These are phyloP conservation scores for Mastigias papua DNA, from an alignment of 30 jellyfish, hydroid and myxozoan species.

Conservation along the genomic window DNA sequence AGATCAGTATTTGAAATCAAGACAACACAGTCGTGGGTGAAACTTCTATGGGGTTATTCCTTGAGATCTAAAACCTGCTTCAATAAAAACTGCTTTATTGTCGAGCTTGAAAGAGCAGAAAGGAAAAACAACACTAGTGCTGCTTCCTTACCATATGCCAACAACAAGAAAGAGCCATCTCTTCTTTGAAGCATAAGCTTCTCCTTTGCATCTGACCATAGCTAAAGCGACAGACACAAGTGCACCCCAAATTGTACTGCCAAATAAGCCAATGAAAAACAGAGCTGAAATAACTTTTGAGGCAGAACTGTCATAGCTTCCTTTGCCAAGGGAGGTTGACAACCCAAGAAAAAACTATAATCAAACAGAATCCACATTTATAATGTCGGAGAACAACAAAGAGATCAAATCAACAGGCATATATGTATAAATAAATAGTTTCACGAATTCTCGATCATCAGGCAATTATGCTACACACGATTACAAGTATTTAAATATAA, in stretches of 20 bases:
- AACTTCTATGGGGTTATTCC: no score
- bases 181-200: conserved; percentile 13
- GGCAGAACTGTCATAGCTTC: background rate
- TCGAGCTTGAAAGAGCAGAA: background rate
- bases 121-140: background rate
- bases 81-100: background rate
- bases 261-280: conserved; percentile 60
- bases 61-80: no score
- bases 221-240: conserved; percentile 45
- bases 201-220: conserved; percentile 70
- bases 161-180: background rate
- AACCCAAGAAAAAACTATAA: conserved; percentile 21
- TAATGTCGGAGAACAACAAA: background rate
- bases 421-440: background rate
- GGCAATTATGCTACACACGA: no score
- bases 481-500: no score
- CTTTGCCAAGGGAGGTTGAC: conserved; percentile 25
- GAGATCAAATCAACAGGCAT: background rate
- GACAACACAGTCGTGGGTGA: no score
- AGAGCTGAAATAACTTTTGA: conserved; percentile 25
- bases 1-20: no score
- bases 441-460: no score
- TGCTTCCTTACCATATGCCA: conserved; percentile 53
- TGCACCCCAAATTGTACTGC: conserved; percentile 55
- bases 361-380: background rate